phyloP scores from a whole-genome alignment of 1,140 invertebrate genomes.

The Dendrolimus punctatus region DNA sequence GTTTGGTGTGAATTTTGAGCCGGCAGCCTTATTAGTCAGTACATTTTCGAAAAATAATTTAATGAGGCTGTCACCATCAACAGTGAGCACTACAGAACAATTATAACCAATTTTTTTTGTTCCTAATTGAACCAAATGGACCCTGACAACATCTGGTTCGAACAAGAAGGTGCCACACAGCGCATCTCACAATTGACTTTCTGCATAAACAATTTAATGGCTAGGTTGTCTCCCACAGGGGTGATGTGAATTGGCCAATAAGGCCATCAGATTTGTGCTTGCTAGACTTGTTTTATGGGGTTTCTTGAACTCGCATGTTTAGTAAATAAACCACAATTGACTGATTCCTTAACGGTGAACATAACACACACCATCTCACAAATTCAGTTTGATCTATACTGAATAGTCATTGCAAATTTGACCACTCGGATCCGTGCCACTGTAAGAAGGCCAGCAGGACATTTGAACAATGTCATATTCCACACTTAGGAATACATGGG shows the following conservation, averaged over 20 bases:
- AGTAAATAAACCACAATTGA: too few species aligned
- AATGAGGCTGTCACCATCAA: conserved; percentile 29
- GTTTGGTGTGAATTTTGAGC: conserved; percentile 31
- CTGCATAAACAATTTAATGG: conserved; percentile 6
- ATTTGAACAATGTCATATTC: too few species aligned
- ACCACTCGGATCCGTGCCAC: too few species aligned
- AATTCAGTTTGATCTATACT: too few species aligned
- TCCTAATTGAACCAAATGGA: conserved; percentile 10
- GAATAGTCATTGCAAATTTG: too few species aligned
- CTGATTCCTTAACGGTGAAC: too few species aligned
- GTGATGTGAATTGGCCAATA: conserved; percentile 14
- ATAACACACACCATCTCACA: too few species aligned
- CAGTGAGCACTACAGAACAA: conserved; percentile 31
- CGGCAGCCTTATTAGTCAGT: conserved; percentile 25
- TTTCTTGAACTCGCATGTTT: too few species aligned
- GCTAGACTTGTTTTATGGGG: conserved; percentile 10
- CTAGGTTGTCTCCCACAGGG: conserved; percentile 9
- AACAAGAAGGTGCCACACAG: conserved; percentile 16
- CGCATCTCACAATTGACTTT: conserved; percentile 8
- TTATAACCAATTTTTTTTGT: conserved; percentile 38
- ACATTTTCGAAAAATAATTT: conserved; percentile 37
- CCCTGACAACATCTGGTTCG: conserved; percentile 11
- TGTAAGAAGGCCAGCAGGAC: too few species aligned
- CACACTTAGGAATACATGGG: too few species aligned
- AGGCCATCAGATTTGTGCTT: conserved; percentile 21